Conservation (phyloP, 2,888 invertebrate genomes). For the Metacarcinus magister region DNA sequence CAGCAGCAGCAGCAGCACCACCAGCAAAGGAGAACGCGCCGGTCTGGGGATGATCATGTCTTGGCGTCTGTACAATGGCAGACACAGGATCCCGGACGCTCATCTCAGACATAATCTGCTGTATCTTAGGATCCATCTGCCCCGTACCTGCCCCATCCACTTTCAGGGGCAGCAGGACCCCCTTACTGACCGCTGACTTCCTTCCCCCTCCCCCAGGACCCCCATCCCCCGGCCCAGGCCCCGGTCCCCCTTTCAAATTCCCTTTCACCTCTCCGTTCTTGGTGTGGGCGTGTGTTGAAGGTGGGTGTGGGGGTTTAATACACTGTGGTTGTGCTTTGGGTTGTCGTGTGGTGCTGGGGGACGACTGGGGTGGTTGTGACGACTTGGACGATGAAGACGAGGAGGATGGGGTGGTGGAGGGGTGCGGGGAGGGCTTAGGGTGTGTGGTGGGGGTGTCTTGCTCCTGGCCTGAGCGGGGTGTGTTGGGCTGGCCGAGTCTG, state of each 20-base stretch:
- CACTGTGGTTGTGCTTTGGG: conserved; percentile 55
- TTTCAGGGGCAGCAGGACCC: neutral
- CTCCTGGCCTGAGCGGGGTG: conserved; percentile 60
- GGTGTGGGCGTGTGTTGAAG: conserved; percentile 67
- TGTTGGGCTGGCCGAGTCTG: neutral
- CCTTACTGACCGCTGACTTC: neutral
- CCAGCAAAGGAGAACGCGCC: neutral
- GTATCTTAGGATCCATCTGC: conserved; percentile 66
- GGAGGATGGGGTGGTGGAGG: conserved; percentile 11
- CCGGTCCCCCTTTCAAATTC: conserved; percentile 74
- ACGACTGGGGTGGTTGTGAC: conserved; percentile 20
- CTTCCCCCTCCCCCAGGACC: conserved; percentile 60
- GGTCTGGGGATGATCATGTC: conserved; percentile 53
- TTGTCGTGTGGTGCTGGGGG: conserved; percentile 61
- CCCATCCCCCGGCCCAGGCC: conserved; percentile 77
- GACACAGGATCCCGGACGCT: conserved; percentile 65
- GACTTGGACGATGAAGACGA: conserved; percentile 61
- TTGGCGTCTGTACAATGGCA: conserved; percentile 73
- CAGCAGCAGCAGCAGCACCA: neutral
- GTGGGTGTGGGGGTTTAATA: conserved; percentile 68
- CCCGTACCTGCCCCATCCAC: conserved; percentile 53
- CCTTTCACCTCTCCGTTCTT: conserved; percentile 77
- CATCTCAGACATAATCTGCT: conserved; percentile 78
- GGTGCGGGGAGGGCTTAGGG: neutral
- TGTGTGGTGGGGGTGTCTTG: conserved; percentile 67